Evolutionary conservation across 2,888 invertebrate genomes (phyloP), one percentile per base, ranked within the genome.

Genomic region (Malthinus flaveolus): DNA sequence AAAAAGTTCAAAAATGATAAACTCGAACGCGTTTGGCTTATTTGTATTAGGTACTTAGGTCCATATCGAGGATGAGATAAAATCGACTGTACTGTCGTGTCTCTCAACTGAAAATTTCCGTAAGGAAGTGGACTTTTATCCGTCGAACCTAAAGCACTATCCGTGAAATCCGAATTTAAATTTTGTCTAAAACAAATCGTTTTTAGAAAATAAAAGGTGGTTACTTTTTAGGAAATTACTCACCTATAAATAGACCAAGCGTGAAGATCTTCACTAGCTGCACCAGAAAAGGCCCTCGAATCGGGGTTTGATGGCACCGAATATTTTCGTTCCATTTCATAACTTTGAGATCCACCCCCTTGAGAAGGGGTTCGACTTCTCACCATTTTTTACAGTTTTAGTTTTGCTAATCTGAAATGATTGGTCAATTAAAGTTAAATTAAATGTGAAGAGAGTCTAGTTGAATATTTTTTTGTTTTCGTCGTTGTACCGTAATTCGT

Each of bases 231-330:
- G 15, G 15, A 7, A 42, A 7, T n/a, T 42, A 23, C 5, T 12
- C 78, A 91, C 91, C 91, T 89, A 82, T 93, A 93, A 77, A 96
- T 96, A 66, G 95, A 95, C 96, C 96, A 96, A 59, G 95, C 95
- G 78, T 96, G 95, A 61, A 96, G 84, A 77, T 95, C 95, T 76
- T 95, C 95, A 49, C 91, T 92, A 68, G 93, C 91, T 76, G 91
- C 91, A 62, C 88, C 89, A 63, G 91, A 86, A 59, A 89, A 89
- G 68, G 84, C 78, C 64, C 83, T 74, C n/a, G 85, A 84, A 70
- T 87, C 86, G 56, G 91, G 87, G 77, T 90, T 88, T 68, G 91
- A 90, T 31, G 93, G 93, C 76, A 93, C 92, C 51, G 93, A 93
- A 81, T 94, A 94, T 75, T 93, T 87, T 71, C 93, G 84, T 80